phyloP scores from a whole-genome alignment of 2,888 invertebrate species.

The Luperina nickerlii region DNA sequence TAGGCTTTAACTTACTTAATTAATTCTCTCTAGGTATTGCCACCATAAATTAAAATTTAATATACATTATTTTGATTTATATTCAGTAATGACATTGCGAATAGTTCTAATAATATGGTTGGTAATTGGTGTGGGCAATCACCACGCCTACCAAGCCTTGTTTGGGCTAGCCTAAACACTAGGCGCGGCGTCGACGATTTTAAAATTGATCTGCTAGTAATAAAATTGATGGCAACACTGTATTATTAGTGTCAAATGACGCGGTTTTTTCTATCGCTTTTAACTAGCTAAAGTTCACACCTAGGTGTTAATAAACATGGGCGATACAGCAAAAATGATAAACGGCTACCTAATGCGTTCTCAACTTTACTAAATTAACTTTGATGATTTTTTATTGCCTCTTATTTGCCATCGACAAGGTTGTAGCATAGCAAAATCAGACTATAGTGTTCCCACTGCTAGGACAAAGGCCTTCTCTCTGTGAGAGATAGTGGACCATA shows the following conservation, averaged over 20 bases:
- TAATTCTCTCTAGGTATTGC: conserved; percentile 55
- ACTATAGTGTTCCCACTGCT: too few relatives aligned
- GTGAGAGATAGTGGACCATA: too few relatives aligned
- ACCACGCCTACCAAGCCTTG: conserved; percentile 61
- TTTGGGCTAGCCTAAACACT: conserved; percentile 58
- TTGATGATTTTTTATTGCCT: too few relatives aligned
- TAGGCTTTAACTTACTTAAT: conserved; percentile 53
- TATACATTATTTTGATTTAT: conserved; percentile 67
- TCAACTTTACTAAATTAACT: too few relatives aligned
- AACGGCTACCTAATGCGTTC: not conserved
- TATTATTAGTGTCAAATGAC: conserved; percentile 34
- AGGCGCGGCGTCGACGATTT: conserved; percentile 58
- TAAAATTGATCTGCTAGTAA: conserved; percentile 53
- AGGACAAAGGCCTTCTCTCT: too few relatives aligned
- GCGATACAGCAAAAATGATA: not conserved
- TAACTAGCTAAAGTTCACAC: not conserved
- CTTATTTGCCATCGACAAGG: too few relatives aligned
- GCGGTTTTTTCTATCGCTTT: not conserved
- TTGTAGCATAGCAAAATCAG: too few relatives aligned
- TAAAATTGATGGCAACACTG: conserved; percentile 43
- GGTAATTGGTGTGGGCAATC: conserved; percentile 65
- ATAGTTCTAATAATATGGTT: conserved; percentile 63
- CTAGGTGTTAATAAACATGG: conserved; percentile 1
- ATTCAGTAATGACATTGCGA: conserved; percentile 66
- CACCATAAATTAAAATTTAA: conserved; percentile 64